Percentiles rank a stretch among this genome's conserved stretches.
Evolutionary conservation across 2,113 vertebrate genomes (phyloP).

Genomic region (Seriola rivoliana): DNA sequence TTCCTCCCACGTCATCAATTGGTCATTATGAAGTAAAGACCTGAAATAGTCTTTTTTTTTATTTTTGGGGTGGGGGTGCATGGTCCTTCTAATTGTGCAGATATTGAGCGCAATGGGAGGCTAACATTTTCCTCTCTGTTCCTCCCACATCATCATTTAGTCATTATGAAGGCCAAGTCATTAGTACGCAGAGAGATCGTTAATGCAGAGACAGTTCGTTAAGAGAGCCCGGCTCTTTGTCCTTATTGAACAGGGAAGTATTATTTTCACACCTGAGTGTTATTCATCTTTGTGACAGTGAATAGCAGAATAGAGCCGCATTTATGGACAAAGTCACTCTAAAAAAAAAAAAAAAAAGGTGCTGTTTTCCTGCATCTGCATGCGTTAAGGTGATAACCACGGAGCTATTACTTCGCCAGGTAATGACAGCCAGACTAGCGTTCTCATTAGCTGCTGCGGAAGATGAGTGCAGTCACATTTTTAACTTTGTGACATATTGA

Average conservation of each 20-base stretch:
- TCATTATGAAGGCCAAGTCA: conserved; percentile 73
- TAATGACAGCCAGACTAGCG: not conserved
- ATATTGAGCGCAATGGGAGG: conserved; percentile 61
- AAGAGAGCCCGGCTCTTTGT: conserved; percentile 68
- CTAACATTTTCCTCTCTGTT: conserved; percentile 55
- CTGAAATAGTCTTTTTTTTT: not conserved
- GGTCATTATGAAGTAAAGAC: conserved; percentile 49
- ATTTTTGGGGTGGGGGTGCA: conserved; percentile 19
- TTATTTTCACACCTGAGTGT: conserved; percentile 72
- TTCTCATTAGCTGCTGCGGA: not conserved
- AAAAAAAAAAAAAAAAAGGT: not conserved
- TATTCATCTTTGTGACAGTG: conserved; percentile 58
- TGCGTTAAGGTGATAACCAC: not conserved
- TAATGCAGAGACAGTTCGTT: conserved; percentile 71
- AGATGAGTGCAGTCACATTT: not conserved
- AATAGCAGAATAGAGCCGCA: conserved; percentile 26
- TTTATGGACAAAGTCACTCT: conserved; percentile 20
- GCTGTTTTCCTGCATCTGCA: not conserved
- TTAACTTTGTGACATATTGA: not conserved
- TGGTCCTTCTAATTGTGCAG: conserved; percentile 46
- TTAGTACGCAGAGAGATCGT: conserved; percentile 70
- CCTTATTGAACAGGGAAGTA: conserved; percentile 63
- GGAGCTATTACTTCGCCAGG: not conserved
- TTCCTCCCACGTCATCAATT: conserved; percentile 65
- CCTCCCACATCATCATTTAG: conserved; percentile 77